A percentile compares a stretch with the other conserved stretches of the same genome.
Evolutionary conservation across 1,140 invertebrate genomes (phyloP).

Genomic region (Harpegnathos saltator): DNA sequence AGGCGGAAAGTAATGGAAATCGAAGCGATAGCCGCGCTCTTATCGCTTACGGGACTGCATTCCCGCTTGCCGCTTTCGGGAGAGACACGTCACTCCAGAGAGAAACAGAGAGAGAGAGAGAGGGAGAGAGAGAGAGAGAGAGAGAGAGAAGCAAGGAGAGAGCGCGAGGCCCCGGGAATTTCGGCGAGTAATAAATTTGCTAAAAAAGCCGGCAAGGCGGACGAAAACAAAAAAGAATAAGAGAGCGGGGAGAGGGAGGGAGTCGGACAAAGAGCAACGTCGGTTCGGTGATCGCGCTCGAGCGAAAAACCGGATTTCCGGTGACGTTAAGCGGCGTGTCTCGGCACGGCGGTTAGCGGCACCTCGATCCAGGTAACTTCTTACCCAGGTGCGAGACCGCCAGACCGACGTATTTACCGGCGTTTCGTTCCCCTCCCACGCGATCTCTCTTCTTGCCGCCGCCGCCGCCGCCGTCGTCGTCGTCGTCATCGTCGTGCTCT

Average conservation of each 20-base stretch:
- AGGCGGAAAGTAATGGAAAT: neutral
- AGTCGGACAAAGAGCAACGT: slow-evolving; percentile 27
- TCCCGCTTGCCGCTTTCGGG: neutral
- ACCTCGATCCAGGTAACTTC: slow-evolving; percentile 70
- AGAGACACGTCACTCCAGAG: neutral
- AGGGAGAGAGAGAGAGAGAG: too few relatives aligned
- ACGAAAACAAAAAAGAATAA: too few relatives aligned
- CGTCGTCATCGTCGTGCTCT: neutral
- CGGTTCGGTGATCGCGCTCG: slow-evolving; percentile 43
- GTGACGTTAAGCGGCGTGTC: slow-evolving; percentile 64
- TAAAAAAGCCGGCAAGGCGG: neutral
- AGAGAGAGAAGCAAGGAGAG: too few relatives aligned
- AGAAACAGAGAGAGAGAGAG: neutral
- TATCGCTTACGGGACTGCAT: neutral
- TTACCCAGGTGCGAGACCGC: slow-evolving; percentile 71
- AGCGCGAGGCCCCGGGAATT: neutral
- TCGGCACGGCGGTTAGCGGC: slow-evolving; percentile 60
- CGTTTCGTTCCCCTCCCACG: slow-evolving; percentile 63
- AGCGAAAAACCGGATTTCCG: slow-evolving; percentile 69
- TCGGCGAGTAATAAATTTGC: slow-evolving; percentile 13
- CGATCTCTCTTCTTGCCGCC: slow-evolving; percentile 33
- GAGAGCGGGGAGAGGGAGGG: neutral
- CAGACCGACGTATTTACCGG: slow-evolving; percentile 63
- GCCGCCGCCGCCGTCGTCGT: too few relatives aligned
- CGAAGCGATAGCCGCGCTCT: neutral